Evolutionary conservation across 37 sponge, comb jelly and placozoan genomes (phyloP).

Genomic region (Ianthella basta): DNA sequence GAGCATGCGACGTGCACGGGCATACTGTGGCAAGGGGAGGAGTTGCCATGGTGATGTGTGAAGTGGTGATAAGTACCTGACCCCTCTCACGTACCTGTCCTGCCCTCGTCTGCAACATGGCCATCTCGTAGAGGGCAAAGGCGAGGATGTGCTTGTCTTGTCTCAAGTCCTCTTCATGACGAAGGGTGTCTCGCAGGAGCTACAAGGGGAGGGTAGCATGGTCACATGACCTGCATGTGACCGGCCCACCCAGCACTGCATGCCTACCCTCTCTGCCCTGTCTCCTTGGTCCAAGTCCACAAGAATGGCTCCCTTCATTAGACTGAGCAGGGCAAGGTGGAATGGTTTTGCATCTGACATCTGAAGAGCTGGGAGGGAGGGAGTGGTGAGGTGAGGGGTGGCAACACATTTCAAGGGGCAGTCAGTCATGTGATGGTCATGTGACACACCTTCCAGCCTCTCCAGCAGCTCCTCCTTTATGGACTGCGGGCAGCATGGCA

Average conservation of each 20-base stretch:
- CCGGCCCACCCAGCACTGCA: background rate
- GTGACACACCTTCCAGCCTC: slow-evolving; percentile 29
- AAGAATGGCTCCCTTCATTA: slow-evolving; percentile 64
- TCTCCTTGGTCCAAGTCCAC: slow-evolving; percentile 15
- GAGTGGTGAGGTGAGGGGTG: too few species aligned
- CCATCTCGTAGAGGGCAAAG: slow-evolving; percentile 81
- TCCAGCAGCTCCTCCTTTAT: slow-evolving; percentile 57
- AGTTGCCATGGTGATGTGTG: too few species aligned
- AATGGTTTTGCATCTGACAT: slow-evolving; percentile 43
- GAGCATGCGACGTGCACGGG: slow-evolving; percentile 39
- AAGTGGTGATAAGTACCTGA: too few species aligned
- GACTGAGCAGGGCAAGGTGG: slow-evolving; percentile 54
- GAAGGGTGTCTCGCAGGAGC: slow-evolving; percentile 52
- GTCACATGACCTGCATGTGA: background rate
- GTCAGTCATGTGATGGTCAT: background rate
- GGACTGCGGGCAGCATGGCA: slow-evolving; percentile 55
- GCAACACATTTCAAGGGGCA: too few species aligned
- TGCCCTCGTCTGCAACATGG: slow-evolving; percentile 57
- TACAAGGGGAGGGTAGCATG: slow-evolving; percentile 4
- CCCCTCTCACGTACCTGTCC: slow-evolving; percentile 76
- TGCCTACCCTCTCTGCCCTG: slow-evolving; percentile 69
- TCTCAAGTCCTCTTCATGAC: slow-evolving; percentile 56
- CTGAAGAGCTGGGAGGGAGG: background rate
- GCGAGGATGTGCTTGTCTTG: slow-evolving; percentile 85
- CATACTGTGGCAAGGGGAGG: slow-evolving; percentile 21